Conservation (phyloP, 2,888 invertebrate genomes). For the Lasioglossum marginatum region DNA sequence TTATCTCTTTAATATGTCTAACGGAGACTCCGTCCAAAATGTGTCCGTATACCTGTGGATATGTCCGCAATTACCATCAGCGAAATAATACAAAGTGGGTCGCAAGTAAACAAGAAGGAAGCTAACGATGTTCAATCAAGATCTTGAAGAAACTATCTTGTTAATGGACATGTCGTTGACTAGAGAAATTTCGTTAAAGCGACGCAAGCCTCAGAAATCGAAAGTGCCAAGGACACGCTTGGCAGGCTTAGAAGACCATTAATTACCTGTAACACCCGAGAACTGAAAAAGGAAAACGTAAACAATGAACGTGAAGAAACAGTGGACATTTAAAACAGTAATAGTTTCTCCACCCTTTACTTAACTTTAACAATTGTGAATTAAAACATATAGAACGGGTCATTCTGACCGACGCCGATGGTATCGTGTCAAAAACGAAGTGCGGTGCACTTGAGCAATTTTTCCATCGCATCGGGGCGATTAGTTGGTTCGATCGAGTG, state of each 20-base stretch:
- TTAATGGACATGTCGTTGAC: background rate
- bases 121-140: background rate
- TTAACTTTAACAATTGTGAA: background rate
- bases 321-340: background rate
- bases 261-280: background rate
- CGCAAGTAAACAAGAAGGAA: background rate
- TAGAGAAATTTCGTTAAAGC: background rate
- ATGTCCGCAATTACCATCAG: background rate
- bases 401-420: background rate
- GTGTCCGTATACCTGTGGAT: background rate
- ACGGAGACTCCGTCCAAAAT: background rate
- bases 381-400: background rate
- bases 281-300: background rate
- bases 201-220: background rate
- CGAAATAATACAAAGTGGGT: background rate
- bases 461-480: background rate
- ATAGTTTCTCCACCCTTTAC: background rate
- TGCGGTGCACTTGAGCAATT: background rate
- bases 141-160: background rate
- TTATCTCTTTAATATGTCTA: no score
- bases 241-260: background rate
- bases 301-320: background rate
- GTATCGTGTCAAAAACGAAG: background rate
- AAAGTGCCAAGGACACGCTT: background rate
- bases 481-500: slow-evolving; percentile 2